A percentile compares a stretch with the other conserved stretches of the same genome.
Conservation (phyloP, 2,113 vertebrate genomes). For the Porphyrio hochstetteri region DNA sequence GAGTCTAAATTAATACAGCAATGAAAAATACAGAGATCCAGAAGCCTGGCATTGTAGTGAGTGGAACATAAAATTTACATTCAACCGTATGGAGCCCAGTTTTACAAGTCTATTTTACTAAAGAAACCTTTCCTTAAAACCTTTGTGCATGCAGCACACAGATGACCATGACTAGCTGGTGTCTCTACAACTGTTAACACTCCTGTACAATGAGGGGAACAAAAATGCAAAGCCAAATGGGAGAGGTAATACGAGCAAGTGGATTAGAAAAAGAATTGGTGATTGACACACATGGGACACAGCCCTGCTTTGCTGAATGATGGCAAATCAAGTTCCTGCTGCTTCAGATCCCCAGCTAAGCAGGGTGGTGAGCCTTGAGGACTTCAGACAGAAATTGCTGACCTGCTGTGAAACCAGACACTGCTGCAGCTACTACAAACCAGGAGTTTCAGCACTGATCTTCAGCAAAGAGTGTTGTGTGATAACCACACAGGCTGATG, state of each 20-base stretch:
- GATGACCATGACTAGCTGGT: not conserved
- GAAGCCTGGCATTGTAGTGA: not conserved
- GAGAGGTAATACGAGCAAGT: not conserved
- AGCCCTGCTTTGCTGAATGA: not conserved
- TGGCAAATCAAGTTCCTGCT: not conserved
- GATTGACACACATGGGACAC: not conserved
- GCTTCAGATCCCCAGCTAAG: not conserved
- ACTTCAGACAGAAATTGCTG: not conserved
- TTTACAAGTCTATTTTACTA: not conserved
- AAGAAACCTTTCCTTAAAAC: not conserved
- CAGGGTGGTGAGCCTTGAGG: not conserved
- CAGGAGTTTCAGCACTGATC: not conserved
- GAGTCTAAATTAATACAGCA: not conserved
- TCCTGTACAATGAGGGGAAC: not conserved
- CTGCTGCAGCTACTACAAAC: not conserved
- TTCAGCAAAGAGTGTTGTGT: not conserved
- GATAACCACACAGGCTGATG: not conserved
- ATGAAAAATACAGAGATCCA: not conserved
- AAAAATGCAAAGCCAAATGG: not conserved
- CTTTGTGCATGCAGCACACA: not conserved
- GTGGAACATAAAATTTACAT: not conserved
- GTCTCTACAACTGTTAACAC: not conserved
- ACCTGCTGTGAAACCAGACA: constrained; percentile 12
- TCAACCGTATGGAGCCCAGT: not conserved
- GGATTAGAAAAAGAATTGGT: constrained; percentile 1